A percentile compares a stretch with the other conserved stretches of the same genome.
Evolutionary conservation across 1,140 invertebrate species (phyloP).

Genomic region (Pomacea maculata): DNA sequence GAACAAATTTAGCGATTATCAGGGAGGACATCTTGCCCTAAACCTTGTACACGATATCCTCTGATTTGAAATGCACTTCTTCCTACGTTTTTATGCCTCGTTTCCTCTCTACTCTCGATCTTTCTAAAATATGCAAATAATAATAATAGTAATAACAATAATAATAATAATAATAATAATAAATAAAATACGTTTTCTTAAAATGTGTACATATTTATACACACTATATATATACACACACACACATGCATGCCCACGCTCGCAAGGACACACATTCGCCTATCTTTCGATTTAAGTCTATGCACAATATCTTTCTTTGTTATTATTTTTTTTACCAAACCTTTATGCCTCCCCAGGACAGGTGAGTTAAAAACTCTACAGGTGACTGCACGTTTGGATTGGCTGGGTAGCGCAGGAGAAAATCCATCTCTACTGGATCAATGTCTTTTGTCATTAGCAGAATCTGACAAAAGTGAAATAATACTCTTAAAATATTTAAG

Average conservation of each 20-base stretch:
- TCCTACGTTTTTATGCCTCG: neutral
- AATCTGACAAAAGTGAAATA: slow-evolving; percentile 71
- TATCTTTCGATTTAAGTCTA: too few species aligned
- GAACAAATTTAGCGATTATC: too few species aligned
- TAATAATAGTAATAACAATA: too few species aligned
- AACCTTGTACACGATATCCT: neutral
- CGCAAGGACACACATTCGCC: neutral
- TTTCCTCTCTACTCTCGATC: neutral
- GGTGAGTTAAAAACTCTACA: slow-evolving; percentile 93
- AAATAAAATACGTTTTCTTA: neutral
- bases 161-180: too few species aligned
- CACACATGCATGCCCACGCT: neutral
- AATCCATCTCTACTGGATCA: slow-evolving; percentile 85
- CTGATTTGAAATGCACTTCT: neutral
- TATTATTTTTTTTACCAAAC: slow-evolving; percentile 56
- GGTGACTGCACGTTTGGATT: slow-evolving; percentile 88
- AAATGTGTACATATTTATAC: neutral
- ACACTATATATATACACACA: neutral
- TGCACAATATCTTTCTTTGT: neutral
- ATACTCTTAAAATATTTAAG: too few species aligned
- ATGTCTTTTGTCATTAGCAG: slow-evolving; percentile 86
- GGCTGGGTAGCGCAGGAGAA: slow-evolving; percentile 89
- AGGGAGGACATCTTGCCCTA: too few species aligned
- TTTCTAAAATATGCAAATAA: neutral
- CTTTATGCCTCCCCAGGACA: slow-evolving; percentile 93